phyloP scores from a whole-genome alignment of 1,140 invertebrate species.

The Bilobella aurantiaca region DNA sequence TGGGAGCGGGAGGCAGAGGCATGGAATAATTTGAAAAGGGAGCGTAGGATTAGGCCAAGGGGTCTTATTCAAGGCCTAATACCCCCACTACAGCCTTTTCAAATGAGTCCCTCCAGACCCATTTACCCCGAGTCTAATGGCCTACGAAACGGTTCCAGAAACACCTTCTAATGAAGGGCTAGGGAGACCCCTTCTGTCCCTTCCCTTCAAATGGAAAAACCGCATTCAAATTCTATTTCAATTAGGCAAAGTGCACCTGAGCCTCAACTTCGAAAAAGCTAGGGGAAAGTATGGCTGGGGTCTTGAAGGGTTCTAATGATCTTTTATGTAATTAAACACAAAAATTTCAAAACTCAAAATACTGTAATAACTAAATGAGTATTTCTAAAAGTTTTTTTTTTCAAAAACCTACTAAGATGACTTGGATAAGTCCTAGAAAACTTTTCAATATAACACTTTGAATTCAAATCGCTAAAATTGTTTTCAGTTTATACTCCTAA shows the following conservation, averaged over 20 bases:
- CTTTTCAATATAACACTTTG: too few relatives aligned
- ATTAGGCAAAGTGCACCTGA: conserved; percentile 2
- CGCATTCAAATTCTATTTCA: conserved; percentile 1
- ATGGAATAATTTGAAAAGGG: background rate
- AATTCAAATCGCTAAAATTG: too few relatives aligned
- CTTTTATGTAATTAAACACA: too few relatives aligned
- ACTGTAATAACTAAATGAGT: too few relatives aligned
- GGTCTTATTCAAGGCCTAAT: background rate
- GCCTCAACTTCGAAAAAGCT: background rate
- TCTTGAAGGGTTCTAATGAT: background rate
- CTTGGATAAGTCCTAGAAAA: too few relatives aligned
- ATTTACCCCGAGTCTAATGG: background rate
- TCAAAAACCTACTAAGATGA: too few relatives aligned
- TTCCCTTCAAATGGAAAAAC: background rate
- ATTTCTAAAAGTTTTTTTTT: too few relatives aligned
- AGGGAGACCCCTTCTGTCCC: background rate
- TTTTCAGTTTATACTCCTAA: too few relatives aligned
- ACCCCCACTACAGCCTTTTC: background rate
- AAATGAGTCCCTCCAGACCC: conserved; percentile 8
- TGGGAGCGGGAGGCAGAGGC: background rate
- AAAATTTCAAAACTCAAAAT: too few relatives aligned
- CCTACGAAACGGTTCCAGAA: background rate
- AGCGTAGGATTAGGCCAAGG: background rate
- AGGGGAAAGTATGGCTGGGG: background rate
- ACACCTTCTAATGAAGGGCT: conserved; percentile 1